A percentile compares a stretch with the other conserved stretches of the same genome.
phyloP scores from a whole-genome alignment of 2,888 invertebrate genomes.

The Yponomeuta evonymella region DNA sequence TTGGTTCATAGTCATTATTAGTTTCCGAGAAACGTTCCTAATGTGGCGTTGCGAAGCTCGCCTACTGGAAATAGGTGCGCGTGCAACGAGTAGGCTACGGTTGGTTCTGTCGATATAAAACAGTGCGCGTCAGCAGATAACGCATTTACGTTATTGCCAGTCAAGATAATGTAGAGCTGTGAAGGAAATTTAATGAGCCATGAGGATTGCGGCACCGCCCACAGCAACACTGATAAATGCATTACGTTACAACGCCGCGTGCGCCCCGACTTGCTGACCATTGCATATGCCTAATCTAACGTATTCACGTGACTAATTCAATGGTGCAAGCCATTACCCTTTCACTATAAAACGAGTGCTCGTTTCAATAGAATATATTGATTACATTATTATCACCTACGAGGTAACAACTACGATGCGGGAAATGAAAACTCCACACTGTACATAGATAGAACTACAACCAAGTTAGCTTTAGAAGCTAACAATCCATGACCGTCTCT shows the following conservation, averaged over 20 bases:
- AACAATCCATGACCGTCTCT: no score
- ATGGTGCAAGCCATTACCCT: not conserved
- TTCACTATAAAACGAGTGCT: not conserved
- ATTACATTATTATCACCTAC: not conserved
- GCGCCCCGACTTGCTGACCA: not conserved
- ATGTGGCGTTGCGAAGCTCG: not conserved
- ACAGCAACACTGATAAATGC: not conserved
- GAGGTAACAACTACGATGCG: not conserved
- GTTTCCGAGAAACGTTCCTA: constrained; percentile 39
- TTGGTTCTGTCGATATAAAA: not conserved
- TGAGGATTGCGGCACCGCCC: not conserved
- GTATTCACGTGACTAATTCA: not conserved
- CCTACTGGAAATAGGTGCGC: constrained; percentile 7
- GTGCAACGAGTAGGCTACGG: not conserved
- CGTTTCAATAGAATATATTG: not conserved
- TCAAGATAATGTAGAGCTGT: not conserved
- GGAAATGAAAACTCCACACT: not conserved
- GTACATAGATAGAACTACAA: no score
- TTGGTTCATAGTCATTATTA: constrained; percentile 34
- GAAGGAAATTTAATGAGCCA: not conserved
- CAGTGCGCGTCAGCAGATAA: not conserved
- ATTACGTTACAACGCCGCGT: constrained; percentile 2
- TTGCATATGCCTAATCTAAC: constrained; percentile 3
- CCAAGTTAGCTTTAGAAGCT: no score
- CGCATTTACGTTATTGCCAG: constrained; percentile 2